phyloP scores from a whole-genome alignment of 1,140 invertebrate genomes.

The Vollenhovia emeryi region DNA sequence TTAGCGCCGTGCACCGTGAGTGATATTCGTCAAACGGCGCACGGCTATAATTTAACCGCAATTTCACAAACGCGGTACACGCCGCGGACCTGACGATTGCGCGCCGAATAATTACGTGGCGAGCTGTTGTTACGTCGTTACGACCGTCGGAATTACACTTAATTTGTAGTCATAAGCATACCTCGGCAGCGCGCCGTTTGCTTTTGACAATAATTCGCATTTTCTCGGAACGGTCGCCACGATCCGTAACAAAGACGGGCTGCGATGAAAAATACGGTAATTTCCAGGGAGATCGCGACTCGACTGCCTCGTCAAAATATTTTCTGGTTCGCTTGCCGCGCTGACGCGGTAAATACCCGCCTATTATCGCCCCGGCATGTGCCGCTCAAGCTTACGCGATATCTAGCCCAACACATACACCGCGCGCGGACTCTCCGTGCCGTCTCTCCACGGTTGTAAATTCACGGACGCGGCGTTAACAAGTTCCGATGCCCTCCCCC shows the following conservation, averaged over 20 bases:
- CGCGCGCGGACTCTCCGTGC: too few relatives aligned
- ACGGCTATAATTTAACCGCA: constrained; percentile 67
- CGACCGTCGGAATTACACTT: constrained; percentile 69
- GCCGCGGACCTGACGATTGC: constrained; percentile 55
- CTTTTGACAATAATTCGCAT: constrained; percentile 69
- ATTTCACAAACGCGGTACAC: constrained; percentile 64
- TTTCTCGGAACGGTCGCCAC: constrained; percentile 58
- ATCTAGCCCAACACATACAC: background rate
- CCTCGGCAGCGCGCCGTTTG: constrained; percentile 60
- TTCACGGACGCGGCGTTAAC: constrained; percentile 52
- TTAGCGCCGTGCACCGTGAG: constrained; percentile 54
- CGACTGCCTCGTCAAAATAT: constrained; percentile 53
- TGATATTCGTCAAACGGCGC: constrained; percentile 67
- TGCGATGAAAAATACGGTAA: constrained; percentile 47
- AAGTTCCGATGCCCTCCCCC: constrained; percentile 8
- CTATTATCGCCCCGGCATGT: constrained; percentile 48
- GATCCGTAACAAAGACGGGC: constrained; percentile 37
- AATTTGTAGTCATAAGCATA: constrained; percentile 70
- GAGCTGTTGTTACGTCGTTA: constrained; percentile 70
- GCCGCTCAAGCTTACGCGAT: constrained; percentile 35
- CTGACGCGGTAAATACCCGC: constrained; percentile 50
- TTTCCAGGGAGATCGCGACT: constrained; percentile 50
- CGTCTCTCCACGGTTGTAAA: constrained; percentile 22
- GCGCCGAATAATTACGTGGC: constrained; percentile 67
- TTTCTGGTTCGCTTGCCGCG: constrained; percentile 38